Conservation (phyloP, 2,888 invertebrate genomes). For the Diaprepes abbreviatus region DNA sequence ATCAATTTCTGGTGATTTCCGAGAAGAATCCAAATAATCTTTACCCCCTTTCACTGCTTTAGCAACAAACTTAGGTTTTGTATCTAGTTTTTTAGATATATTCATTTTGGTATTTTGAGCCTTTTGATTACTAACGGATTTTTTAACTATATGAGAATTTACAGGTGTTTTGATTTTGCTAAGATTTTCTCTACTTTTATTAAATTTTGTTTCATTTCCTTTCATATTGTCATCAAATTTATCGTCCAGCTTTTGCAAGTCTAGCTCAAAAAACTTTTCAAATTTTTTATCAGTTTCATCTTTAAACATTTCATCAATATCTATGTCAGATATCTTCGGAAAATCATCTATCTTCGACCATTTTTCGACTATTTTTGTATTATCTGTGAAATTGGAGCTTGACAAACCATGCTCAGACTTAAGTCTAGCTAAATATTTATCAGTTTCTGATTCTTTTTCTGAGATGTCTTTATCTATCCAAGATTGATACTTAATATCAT, state of each 20-base stretch:
- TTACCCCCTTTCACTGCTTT: slow-evolving; percentile 52
- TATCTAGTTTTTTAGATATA: neutral
- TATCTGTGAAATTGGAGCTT: slow-evolving; percentile 53
- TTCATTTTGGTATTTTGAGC: slow-evolving; percentile 26
- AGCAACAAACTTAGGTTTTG: slow-evolving; percentile 39
- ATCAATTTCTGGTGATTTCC: slow-evolving; percentile 55
- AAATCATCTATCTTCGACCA: slow-evolving; percentile 51
- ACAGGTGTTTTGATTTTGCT: neutral
- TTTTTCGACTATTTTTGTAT: slow-evolving; percentile 54
- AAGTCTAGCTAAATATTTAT: slow-evolving; percentile 53
- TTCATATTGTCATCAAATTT: slow-evolving; percentile 2
- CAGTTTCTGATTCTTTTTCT: slow-evolving; percentile 54
- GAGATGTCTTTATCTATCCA: slow-evolving; percentile 26
- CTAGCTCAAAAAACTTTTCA: slow-evolving; percentile 51
- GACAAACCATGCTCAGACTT: slow-evolving; percentile 38
- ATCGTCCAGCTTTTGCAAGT: slow-evolving; percentile 46
- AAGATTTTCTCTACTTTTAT: neutral
- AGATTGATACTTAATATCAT: slow-evolving; percentile 3
- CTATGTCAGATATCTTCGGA: slow-evolving; percentile 57
- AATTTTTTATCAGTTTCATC: slow-evolving; percentile 55
- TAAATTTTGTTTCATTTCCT: slow-evolving; percentile 41
- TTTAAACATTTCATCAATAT: slow-evolving; percentile 57
- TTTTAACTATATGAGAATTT: neutral
- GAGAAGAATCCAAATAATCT: slow-evolving; percentile 47
- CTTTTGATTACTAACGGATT: neutral